A percentile compares a stretch with the other conserved stretches of the same genome.
Evolutionary conservation across 2,797 vertebrate species (phyloP).

Genomic region (Tragopan temminckii): DNA sequence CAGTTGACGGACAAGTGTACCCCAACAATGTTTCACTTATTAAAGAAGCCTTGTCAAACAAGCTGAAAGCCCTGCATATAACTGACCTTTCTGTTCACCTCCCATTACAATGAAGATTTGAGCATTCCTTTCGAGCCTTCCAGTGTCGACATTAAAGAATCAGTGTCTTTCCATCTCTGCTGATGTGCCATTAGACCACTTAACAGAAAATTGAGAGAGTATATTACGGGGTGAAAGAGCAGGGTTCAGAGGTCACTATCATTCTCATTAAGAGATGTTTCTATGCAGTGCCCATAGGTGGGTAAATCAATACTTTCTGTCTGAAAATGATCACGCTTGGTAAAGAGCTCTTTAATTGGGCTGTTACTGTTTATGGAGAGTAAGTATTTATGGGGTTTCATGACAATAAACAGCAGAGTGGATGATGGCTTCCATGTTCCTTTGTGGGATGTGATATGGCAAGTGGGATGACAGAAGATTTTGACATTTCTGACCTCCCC

Average conservation of each 20-base stretch:
- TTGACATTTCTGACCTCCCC: conserved; percentile 74
- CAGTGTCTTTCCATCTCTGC: conserved; percentile 73
- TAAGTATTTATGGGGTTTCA: conserved; percentile 66
- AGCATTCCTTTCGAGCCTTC: conserved; percentile 62
- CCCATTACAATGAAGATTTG: conserved; percentile 76
- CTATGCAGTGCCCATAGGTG: conserved; percentile 76
- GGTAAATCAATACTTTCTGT: conserved; percentile 81
- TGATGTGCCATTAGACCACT: conserved; percentile 73
- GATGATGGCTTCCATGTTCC: conserved; percentile 60
- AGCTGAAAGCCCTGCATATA: conserved; percentile 67
- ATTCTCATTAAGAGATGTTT: conserved; percentile 83
- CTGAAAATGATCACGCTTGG: conserved; percentile 79
- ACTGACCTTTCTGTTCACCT: conserved; percentile 67
- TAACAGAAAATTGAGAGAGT: conserved; percentile 82
- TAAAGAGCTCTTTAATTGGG: conserved; percentile 82
- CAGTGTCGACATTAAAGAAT: conserved; percentile 72
- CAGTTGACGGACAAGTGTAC: conserved; percentile 68
- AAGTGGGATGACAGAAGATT: conserved; percentile 58
- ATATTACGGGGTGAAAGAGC: conserved; percentile 80
- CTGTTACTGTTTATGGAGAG: conserved; percentile 73
- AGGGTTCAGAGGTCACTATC: conserved; percentile 78
- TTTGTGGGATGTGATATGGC: conserved; percentile 60
- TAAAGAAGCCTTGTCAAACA: conserved; percentile 73
- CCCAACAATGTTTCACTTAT: conserved; percentile 67
- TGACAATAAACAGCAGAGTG: conserved; percentile 73